These are phyloP conservation scores for Callyntrura guangdongensis DNA, from an alignment of 2,888 invertebrate genomes.

Conservation along the genomic window DNA sequence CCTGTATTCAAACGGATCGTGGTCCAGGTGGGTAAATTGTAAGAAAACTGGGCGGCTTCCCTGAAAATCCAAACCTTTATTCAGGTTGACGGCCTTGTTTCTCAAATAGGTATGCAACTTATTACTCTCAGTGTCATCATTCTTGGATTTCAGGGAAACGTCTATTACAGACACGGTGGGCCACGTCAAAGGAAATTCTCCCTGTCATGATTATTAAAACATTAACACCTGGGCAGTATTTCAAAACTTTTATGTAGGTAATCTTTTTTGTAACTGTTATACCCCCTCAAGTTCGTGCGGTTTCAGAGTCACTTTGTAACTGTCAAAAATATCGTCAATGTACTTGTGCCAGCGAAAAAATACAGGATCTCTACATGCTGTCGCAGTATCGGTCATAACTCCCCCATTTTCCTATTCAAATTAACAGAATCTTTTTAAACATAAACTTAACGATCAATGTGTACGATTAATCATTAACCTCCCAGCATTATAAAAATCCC, in stretches of 20 bases:
- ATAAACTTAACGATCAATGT: too few species aligned
- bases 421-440: too few species aligned
- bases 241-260: not conserved
- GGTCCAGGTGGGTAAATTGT: constrained; percentile 85
- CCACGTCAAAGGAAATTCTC: constrained; percentile 83
- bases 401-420: constrained; percentile 91
- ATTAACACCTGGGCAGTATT: not conserved
- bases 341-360: constrained; percentile 95
- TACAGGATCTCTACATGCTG: too few species aligned
- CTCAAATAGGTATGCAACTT: constrained; percentile 91
- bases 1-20: constrained; percentile 85
- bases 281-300: constrained; percentile 85
- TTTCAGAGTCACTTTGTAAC: constrained; percentile 90
- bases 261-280: too few species aligned
- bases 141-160: constrained; percentile 82
- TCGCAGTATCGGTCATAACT: too few species aligned
- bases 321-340: constrained; percentile 92
- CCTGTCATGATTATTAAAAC: constrained; percentile 29
- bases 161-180: constrained; percentile 82
- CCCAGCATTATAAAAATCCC: too few species aligned
- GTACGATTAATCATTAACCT: too few species aligned
- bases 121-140: constrained; percentile 86
- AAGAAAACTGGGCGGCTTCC: constrained; percentile 83
- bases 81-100: constrained; percentile 91
- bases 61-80: constrained; percentile 92